Evolutionary conservation across 2,888 invertebrate genomes (phyloP), one percentile per base, ranked within the genome.

Genomic region (Lepidochrysops patricia): DNA sequence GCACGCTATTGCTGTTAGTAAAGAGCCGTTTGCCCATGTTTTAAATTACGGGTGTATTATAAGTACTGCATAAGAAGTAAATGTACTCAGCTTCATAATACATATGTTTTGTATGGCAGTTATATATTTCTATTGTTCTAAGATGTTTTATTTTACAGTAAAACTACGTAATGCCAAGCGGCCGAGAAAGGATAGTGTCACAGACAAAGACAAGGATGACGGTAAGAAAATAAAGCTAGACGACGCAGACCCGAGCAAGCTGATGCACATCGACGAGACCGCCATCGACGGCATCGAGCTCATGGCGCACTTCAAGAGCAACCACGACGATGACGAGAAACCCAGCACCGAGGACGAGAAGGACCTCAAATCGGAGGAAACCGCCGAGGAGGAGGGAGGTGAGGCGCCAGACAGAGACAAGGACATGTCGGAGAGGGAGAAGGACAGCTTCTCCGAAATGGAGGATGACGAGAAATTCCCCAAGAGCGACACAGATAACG

Each of bases 111-210:
- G n/a, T n/a, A n/a, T n/a, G n/a, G n/a, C n/a, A n/a, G n/a, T n/a
- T n/a, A n/a, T n/a, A 3, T 12, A 3, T 7, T 57, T 23, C 7
- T 34, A 23, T 23, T 35, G 19, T 23, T 25, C 26, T 23, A 2
- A 52, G n/a, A 26, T 7, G 19, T 57, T 37, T n/a, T 26, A 23
- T 26, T 52, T 59, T 72, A 67, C 68, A 83, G 82, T 77, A 0
- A 82, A 88, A 78, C 80, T 84, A 58, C 77, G 90, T 56, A 84
- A 83, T 34, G 77, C 87, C 2, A 85, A 86, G 71, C 85, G 92
- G 52, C 79, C 92, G 68, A 78, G 92, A 58, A 90, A 93, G 73
- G 91, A 93, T 77, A 90, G 93, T 79, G 77, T 87, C 0, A 78
- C 84, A 63, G 89, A 93, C 50, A 90, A 92, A 63, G 76, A 92